phyloP scores from a whole-genome alignment of 30 jellyfish, hydroid and myxozoan genomes.

The Aurelia sp. region DNA sequence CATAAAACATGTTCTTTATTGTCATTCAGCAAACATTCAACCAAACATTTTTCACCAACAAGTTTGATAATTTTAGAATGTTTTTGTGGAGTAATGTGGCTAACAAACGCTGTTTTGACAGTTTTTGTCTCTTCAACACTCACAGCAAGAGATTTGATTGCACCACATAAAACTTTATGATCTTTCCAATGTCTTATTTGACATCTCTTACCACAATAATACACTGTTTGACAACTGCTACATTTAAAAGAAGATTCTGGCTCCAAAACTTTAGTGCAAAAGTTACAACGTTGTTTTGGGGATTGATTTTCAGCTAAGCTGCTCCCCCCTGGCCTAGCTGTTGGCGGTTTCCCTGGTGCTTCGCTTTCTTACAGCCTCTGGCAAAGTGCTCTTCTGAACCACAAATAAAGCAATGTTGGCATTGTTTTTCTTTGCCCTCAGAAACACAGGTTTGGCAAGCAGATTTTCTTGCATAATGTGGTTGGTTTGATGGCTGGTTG shows the following conservation, averaged over 20 bases:
- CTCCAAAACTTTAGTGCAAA: constrained; percentile 6
- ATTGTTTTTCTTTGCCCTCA: constrained; percentile 9
- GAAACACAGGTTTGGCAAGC: constrained; percentile 1
- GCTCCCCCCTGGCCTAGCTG: background rate
- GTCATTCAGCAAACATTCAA: constrained; percentile 11
- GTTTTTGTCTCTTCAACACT: background rate
- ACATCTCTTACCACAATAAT: too few relatives aligned
- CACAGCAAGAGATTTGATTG: too few relatives aligned
- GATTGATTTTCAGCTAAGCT: background rate
- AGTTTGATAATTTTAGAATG: constrained; percentile 4
- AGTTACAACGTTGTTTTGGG: constrained; percentile 14
- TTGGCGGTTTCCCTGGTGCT: constrained; percentile 5
- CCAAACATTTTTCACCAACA: constrained; percentile 38
- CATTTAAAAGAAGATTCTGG: background rate
- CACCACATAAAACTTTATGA: too few relatives aligned
- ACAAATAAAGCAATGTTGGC: constrained; percentile 38
- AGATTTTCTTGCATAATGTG: background rate
- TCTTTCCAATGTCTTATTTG: too few relatives aligned
- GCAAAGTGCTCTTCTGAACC: constrained; percentile 25
- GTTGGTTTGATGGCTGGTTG: constrained; percentile 11
- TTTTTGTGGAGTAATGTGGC: constrained; percentile 31
- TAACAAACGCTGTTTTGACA: constrained; percentile 5
- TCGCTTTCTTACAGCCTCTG: background rate
- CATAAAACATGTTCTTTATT: constrained; percentile 1
- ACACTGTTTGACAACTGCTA: constrained; percentile 24